These are phyloP conservation scores for Penaeus indicus DNA, from an alignment of 1,140 invertebrate species.

Conservation along the genomic window DNA sequence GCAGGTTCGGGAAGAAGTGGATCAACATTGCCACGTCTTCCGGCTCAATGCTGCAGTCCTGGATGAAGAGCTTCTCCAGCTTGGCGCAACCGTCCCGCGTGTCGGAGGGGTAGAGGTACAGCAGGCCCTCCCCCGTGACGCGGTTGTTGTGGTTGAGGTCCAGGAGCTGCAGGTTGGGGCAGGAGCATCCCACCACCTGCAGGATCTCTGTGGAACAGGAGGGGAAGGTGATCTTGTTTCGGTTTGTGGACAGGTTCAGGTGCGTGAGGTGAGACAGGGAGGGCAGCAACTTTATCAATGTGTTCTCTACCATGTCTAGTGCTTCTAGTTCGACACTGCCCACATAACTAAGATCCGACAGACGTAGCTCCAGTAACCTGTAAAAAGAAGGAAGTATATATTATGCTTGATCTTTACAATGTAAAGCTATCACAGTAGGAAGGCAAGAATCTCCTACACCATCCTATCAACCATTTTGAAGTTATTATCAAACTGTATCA, in stretches of 20 bases:
- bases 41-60: constrained; percentile 50
- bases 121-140: constrained; percentile 41
- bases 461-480: too few species aligned
- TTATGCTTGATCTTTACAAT: background rate
- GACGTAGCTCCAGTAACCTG: constrained; percentile 43
- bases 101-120: constrained; percentile 43
- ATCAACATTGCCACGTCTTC: constrained; percentile 57
- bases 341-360: constrained; percentile 46
- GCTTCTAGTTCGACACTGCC: constrained; percentile 40
- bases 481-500: too few species aligned
- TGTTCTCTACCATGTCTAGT: constrained; percentile 40
- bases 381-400: background rate
- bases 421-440: background rate
- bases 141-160: constrained; percentile 56
- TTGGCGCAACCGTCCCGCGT: constrained; percentile 32
- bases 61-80: constrained; percentile 48
- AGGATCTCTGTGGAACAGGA: constrained; percentile 46
- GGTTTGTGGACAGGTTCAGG: constrained; percentile 43
- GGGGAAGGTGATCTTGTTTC: constrained; percentile 42
- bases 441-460: too few species aligned
- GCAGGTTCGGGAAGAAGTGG: constrained; percentile 42
- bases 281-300: constrained; percentile 36
- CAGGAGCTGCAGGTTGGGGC: constrained; percentile 42
- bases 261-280: constrained; percentile 37
- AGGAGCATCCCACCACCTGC: constrained; percentile 32